Base-by-base conservation (phyloP, 1,140 invertebrate species). In the Trachymyrmex cornetzi region DNA sequence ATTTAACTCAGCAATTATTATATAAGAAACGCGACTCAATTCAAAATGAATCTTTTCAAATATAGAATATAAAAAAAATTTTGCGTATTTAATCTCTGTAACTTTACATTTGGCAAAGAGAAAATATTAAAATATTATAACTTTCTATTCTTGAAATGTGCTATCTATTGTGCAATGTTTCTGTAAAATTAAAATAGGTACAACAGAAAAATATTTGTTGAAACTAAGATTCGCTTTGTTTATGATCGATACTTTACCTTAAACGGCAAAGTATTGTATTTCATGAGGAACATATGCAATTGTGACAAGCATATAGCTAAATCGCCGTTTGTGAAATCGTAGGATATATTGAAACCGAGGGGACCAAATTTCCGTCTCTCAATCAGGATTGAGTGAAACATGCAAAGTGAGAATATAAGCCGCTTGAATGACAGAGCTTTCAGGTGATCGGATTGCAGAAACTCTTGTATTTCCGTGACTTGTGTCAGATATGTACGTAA, bases 301-400 rank as follows among this genome's bases (percentile, higher is more conserved):
- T 98, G 97, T 5, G 96, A 96, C 48, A 97, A 96, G 86, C 97
- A 97, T 87, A 98, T 98, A 85, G 96, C 94, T 27, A 98, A 94
- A 95, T 98, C 97, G 1, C 97, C 97, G 86, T 97, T 97, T 64
- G 97, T 97, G 92, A 97, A 98, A 90, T 97, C 97, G 90, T 98
- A 97, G 0, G 97, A 96, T 66, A 97, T 97, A 92, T 98, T 98
- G 96, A 97, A 97, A 9, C 97, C 97, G 5, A 98, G 92, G 0
- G 97, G 96, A 0, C 97, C 97, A 92, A 97, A 98, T 92, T 97
- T 97, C 44, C 97, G 92, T 82, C 97, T 94, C 91, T 98, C 97
- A 80, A 97, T 94, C 11, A 97, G 94, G 4, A 97, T 93, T 0
- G 96, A 97, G 91, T 98, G 97, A 93, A 98, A 98, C 88, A 98